phyloP scores from a whole-genome alignment of 30 jellyfish, hydroid and myxozoan genomes.

The Pelagia noctiluca region DNA sequence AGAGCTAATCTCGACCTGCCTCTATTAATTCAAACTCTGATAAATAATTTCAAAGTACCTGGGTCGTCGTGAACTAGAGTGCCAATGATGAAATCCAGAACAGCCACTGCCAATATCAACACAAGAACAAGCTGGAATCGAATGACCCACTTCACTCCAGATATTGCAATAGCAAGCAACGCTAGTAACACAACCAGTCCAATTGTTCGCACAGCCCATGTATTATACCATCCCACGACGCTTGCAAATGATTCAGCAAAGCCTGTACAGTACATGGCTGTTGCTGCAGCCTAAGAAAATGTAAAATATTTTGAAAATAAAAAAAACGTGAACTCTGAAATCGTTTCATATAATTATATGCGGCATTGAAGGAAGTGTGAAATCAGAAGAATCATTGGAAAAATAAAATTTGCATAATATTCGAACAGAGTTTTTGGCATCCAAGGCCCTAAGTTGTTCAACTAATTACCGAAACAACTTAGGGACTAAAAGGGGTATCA shows the following conservation, averaged over 20 bases:
- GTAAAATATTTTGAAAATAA: no score
- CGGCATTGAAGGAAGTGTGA: no score
- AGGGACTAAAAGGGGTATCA: no score
- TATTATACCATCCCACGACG: constrained; percentile 78
- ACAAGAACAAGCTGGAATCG: constrained; percentile 93
- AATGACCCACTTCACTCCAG: constrained; percentile 98
- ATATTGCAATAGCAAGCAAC: constrained; percentile 79
- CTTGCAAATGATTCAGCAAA: constrained; percentile 88
- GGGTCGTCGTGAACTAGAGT: constrained; percentile 81
- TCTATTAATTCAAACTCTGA: no score
- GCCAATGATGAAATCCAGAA: constrained; percentile 90
- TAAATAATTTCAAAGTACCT: constrained; percentile 61
- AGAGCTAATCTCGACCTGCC: no score
- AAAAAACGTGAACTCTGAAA: no score
- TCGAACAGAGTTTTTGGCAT: no score
- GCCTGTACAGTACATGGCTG: constrained; percentile 97
- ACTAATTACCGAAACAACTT: no score
- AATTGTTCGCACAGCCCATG: constrained; percentile 92
- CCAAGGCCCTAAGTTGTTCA: no score
- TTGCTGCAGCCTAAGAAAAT: constrained; percentile 89
- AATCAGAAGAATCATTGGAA: no score
- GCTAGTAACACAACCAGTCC: constrained; percentile 71
- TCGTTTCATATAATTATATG: no score
- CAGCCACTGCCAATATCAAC: constrained; percentile 86
- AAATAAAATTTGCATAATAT: no score